Base-by-base conservation (phyloP, 1,140 invertebrate species). In the Ooceraea biroi region DNA sequence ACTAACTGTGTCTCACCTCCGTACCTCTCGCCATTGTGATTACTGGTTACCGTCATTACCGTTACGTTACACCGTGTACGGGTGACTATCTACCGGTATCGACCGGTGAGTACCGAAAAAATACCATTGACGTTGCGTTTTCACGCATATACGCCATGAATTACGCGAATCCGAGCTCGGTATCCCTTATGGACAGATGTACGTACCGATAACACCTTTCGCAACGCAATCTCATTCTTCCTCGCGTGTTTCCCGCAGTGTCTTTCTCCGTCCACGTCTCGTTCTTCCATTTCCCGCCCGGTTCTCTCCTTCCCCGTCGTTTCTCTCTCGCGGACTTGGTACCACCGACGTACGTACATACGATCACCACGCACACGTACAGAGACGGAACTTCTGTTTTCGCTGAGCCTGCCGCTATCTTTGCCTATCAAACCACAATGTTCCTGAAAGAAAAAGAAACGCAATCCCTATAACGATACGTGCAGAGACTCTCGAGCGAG, bases 401-500 rank as follows among this genome's bases (percentile, higher is more conserved):
- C 61, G 48, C 68, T 71, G 22, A 60, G 22, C 25, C 41, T 41
- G 11, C 36, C 63, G 25, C 52, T 63, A 48, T 74, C 73, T 85
- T 91, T 80, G 52, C 68, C 76, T 84, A 48, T 57, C 74, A 86
- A 65, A 76, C 60, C 58, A 36, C 36, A 30, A 71, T 78, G 71
- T 87, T 69, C 61, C 82, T 87, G 85, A 41, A 83, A 76, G 46
- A 73, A 58, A 57, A 61, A 61, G 36, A 44, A 65, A 65, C 44
- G 44, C 68, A 82, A 36, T 36, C 36, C 68, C 83, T 85, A 69
- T 88, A 77, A 88, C 85, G 76, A 86, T 84, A 86, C 55, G 55
- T 82, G 80, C 86, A 88, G 87, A 88, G 78, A 88, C 86, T 73
- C 83, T 88, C 85, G 85, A 89, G 84, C 86, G 89, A 91, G 84